phyloP scores from a whole-genome alignment of 2,888 invertebrate species.

The Leptopterna dolabrata region DNA sequence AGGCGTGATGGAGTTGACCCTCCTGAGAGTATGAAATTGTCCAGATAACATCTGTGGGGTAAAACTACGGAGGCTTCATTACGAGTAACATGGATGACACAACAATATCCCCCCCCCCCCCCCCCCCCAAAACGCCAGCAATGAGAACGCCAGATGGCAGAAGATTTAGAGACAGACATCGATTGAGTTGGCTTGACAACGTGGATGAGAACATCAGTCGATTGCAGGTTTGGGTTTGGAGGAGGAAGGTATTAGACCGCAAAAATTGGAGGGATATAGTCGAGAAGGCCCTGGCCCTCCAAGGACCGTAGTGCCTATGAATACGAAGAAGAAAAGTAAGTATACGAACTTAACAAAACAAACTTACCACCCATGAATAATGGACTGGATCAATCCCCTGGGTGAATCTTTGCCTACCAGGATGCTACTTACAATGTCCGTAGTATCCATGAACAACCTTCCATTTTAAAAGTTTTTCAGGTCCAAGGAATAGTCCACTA shows the following conservation, averaged over 20 bases:
- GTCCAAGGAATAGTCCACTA: not conserved
- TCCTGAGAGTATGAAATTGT: too few relatives aligned
- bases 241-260: not conserved
- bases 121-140: not conserved
- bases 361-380: too few relatives aligned
- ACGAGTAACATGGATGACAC: too few relatives aligned
- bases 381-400: too few relatives aligned
- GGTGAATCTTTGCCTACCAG: too few relatives aligned
- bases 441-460: not conserved
- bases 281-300: not conserved
- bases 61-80: too few relatives aligned
- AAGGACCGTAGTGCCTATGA: not conserved
- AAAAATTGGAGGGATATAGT: not conserved
- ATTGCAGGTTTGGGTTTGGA: not conserved
- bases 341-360: too few relatives aligned
- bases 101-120: too few relatives aligned
- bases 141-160: not conserved
- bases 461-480: not conserved
- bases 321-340: not conserved
- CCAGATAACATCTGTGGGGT: too few relatives aligned
- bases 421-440: not conserved
- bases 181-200: not conserved
- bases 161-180: not conserved
- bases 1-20: too few relatives aligned
- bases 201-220: not conserved